Conservation (phyloP, 2,797 vertebrate species). For the Hippoglossus hippoglossus region DNA sequence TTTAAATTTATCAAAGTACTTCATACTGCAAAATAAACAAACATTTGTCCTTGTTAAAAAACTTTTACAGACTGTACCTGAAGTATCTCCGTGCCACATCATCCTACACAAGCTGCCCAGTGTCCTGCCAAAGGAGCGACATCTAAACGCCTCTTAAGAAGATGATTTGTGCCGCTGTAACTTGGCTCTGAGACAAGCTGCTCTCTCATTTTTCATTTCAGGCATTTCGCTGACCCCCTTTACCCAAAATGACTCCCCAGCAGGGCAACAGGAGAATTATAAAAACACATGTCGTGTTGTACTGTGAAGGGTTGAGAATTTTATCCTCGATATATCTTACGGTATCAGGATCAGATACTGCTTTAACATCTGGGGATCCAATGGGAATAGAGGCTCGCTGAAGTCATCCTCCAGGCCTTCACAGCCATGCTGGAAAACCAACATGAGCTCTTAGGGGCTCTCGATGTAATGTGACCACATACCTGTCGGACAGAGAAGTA, state of each 20-base stretch:
- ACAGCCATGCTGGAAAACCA: slow-evolving; percentile 9
- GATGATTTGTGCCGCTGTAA: slow-evolving; percentile 27
- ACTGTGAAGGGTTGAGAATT: not conserved
- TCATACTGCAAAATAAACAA: not conserved
- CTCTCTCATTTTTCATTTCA: slow-evolving; percentile 56
- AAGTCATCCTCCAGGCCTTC: not conserved
- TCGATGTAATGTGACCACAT: slow-evolving; percentile 5
- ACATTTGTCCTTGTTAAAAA: not conserved
- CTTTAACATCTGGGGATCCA: slow-evolving; percentile 1
- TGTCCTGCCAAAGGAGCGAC: not conserved
- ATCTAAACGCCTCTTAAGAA: not conserved
- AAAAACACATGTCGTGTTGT: slow-evolving; percentile 54
- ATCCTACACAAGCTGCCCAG: not conserved
- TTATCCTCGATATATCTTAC: not conserved
- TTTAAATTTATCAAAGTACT: too few species aligned
- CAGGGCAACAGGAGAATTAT: slow-evolving; percentile 20
- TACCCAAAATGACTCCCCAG: slow-evolving; percentile 26
- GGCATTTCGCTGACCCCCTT: slow-evolving; percentile 54
- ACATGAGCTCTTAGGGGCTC: not conserved
- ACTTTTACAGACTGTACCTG: not conserved
- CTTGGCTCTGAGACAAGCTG: slow-evolving; percentile 13
- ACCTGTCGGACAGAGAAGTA: not conserved
- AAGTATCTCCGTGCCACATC: not conserved
- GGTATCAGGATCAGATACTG: slow-evolving; percentile 15
- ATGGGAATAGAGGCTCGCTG: not conserved